Conservation (phyloP, 2,888 invertebrate genomes). For the Scaptomyza cyrtandrae region DNA sequence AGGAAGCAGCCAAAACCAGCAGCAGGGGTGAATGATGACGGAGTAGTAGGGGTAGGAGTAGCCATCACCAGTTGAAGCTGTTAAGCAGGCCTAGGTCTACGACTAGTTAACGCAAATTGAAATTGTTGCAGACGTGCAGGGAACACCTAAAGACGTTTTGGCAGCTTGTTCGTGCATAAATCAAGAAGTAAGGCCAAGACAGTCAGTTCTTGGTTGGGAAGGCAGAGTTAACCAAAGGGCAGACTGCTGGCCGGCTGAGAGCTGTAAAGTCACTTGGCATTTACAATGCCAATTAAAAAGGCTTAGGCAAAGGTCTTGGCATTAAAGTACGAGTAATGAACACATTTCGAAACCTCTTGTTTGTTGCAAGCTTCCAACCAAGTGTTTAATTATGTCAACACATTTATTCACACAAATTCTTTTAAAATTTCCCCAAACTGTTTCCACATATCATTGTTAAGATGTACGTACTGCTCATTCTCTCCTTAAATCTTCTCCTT, state of each 20-base stretch:
- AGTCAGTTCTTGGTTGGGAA: constrained; percentile 5
- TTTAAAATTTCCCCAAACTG: no score
- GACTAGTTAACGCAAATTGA: constrained; percentile 66
- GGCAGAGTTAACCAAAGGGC: background rate
- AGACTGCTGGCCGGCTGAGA: constrained; percentile 29
- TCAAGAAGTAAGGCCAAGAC: constrained; percentile 55
- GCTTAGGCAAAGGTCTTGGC: constrained; percentile 51
- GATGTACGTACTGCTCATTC: background rate
- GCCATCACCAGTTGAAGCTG: constrained; percentile 40
- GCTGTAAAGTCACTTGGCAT: constrained; percentile 51
- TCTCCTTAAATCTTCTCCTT: background rate
- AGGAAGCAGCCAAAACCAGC: constrained; percentile 4
- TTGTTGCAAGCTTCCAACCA: constrained; percentile 4
- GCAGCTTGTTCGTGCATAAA: constrained; percentile 69
- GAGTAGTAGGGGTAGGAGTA: background rate
- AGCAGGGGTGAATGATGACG: background rate
- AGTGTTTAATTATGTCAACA: no score
- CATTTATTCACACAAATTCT: no score
- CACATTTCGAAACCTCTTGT: background rate
- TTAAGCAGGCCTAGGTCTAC: constrained; percentile 48
- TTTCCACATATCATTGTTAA: background rate
- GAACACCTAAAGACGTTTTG: constrained; percentile 62
- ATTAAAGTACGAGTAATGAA: constrained; percentile 35
- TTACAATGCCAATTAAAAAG: constrained; percentile 65
- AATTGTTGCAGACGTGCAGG: constrained; percentile 56